Base-by-base conservation (phyloP, 1,140 invertebrate species). In the Aradophagus sp. region DNA sequence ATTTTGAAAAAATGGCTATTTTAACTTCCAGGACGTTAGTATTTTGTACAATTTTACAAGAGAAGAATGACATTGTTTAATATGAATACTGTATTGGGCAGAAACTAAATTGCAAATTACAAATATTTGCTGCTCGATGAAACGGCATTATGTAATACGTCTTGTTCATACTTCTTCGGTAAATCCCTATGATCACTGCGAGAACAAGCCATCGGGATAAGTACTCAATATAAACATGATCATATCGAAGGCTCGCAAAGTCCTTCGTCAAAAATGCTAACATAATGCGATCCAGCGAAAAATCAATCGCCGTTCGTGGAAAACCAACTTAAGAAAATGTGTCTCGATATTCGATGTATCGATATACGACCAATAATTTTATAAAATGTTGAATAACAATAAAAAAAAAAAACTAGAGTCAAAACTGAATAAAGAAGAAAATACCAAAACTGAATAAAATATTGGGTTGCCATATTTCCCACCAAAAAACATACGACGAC, bases 221-320 rank as follows among this genome's bases (percentile, higher is more conserved):
- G 38, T 50, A 48, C 29, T 35, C 45, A 29, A 42, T 44, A 47
- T 41, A 42, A 62, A 62, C 58, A 62, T 31, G 45, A 62, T 62
- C 45, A 50, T 35, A 44, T 50, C 58, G 39, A 34, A n/a, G n/a
- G n/a, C n/a, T 45, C 35, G 13, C 17, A 34, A 35, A 61, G 29
- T 35, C 56, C 45, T 61, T 17, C 26, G 32, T 45, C 41, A 19
- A 12, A 8, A 29, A 50, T 32, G 17, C 27, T 39, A 42, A 42
- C 29, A 35, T 27, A 61, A 61, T 50, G 47, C 47, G 32, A 36
- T 29, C 14, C 19, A 12, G 32, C 27, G 11, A 47, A 61, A 44
- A 44, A 63, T 32, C 58, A 52, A 44, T 62, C 27, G 7, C 31
- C 26, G 11, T 58, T 39, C 27, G 27, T 13, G n/a, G 1, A 19